Conservation (phyloP, 2,797 vertebrate species). For the Scleropages formosus region DNA sequence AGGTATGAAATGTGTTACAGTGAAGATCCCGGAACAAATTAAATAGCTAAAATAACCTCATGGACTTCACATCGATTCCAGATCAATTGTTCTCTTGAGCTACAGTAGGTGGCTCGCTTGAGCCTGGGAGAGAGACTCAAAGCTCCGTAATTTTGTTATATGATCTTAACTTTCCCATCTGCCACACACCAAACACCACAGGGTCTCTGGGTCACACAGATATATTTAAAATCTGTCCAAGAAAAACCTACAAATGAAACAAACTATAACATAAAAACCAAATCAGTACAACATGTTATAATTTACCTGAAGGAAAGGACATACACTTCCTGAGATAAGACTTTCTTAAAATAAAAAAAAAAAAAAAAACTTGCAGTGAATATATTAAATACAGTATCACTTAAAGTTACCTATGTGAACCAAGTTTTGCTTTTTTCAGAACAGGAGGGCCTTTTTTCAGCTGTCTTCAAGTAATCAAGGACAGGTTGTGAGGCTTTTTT, state of each 20-base stretch:
- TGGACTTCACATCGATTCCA: conserved; percentile 1
- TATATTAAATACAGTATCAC: too few species aligned
- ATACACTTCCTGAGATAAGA: too few species aligned
- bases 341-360: too few species aligned
- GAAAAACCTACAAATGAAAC: neutral
- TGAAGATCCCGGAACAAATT: neutral
- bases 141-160: neutral
- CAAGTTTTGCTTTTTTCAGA: too few species aligned
- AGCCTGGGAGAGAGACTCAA: neutral
- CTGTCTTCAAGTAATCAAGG: too few species aligned
- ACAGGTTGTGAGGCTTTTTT: too few species aligned
- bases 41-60: neutral
- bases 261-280: too few species aligned
- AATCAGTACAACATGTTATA: too few species aligned
- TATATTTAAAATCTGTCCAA: neutral
- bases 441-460: too few species aligned
- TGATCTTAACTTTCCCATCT: neutral
- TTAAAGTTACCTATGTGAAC: too few species aligned
- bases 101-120: neutral
- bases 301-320: too few species aligned
- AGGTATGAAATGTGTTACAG: neutral
- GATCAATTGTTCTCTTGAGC: neutral
- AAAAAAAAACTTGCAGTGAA: too few species aligned
- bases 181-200: neutral
- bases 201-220: neutral